Conservation (phyloP, 2,888 invertebrate species). For the Phoenoteleia sp. region DNA sequence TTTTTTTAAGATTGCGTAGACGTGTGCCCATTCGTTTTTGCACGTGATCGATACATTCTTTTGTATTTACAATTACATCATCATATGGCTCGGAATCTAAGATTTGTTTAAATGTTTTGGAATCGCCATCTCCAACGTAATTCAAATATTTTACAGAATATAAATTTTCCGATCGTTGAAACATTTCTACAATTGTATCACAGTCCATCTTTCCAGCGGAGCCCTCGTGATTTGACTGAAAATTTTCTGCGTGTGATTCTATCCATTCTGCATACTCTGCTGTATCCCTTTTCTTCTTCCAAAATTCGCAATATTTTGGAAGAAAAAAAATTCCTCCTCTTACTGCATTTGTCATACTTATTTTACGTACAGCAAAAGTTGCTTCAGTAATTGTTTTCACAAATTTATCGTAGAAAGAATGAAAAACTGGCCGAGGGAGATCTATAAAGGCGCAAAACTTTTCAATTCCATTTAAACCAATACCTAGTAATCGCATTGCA, state of each 20-base stretch:
- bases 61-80: no score
- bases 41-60: no score
- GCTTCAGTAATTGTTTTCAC: slow-evolving; percentile 22
- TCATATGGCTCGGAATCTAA: no score
- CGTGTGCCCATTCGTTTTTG: no score
- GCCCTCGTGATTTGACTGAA: slow-evolving; percentile 29
- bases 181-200: no score
- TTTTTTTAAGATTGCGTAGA: slow-evolving; percentile 8
- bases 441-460: slow-evolving; percentile 9
- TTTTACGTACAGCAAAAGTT: slow-evolving; percentile 28
- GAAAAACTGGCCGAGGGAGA: slow-evolving; percentile 73
- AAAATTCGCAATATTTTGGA: slow-evolving; percentile 66
- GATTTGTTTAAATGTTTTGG: no score
- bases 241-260: slow-evolving; percentile 27
- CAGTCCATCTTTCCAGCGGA: no score
- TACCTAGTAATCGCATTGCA: not conserved
- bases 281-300: slow-evolving; percentile 55
- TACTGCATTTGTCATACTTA: slow-evolving; percentile 37
- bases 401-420: slow-evolving; percentile 65
- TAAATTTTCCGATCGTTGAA: no score
- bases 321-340: no score
- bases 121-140: no score
- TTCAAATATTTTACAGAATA: no score
- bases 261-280: slow-evolving; percentile 51
- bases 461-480: not conserved